These are phyloP conservation scores for Anhinga rufa DNA, from an alignment of 2,113 vertebrate species.

Conservation along the genomic window DNA sequence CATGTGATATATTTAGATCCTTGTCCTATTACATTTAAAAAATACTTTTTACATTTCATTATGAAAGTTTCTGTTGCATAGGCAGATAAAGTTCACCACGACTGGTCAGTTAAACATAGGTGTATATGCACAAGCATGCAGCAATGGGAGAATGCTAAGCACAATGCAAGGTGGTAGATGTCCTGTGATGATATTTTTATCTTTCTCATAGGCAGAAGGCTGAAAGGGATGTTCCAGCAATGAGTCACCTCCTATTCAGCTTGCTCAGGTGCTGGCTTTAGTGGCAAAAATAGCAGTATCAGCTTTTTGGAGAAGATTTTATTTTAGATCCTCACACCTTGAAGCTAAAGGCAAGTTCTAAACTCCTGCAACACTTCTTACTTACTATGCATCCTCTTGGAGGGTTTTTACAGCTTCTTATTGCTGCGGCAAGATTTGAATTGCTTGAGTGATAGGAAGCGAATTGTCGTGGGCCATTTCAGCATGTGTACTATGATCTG, in stretches of 20 bases:
- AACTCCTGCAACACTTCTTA: neutral
- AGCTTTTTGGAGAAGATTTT: neutral
- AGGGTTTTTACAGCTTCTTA: neutral
- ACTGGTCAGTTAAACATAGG: neutral
- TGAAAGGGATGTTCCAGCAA: neutral
- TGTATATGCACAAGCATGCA: neutral
- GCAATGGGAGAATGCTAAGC: neutral
- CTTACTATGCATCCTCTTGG: neutral
- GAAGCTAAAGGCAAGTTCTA: neutral
- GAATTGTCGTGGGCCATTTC: neutral
- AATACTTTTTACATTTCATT: neutral
- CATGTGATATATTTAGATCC: neutral
- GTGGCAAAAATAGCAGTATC: neutral
- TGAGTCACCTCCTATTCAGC: neutral
- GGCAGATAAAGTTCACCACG: neutral
- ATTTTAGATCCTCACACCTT: neutral
- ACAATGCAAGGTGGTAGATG: neutral
- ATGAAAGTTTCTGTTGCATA: neutral
- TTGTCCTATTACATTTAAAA: neutral
- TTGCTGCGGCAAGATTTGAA: neutral
- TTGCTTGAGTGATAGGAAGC: neutral
- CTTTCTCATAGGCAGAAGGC: neutral
- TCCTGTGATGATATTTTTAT: neutral
- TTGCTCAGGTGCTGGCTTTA: neutral
- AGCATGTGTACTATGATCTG: neutral